Conservation (phyloP, 2,797 vertebrate species). For the Meriones psammophilus region DNA sequence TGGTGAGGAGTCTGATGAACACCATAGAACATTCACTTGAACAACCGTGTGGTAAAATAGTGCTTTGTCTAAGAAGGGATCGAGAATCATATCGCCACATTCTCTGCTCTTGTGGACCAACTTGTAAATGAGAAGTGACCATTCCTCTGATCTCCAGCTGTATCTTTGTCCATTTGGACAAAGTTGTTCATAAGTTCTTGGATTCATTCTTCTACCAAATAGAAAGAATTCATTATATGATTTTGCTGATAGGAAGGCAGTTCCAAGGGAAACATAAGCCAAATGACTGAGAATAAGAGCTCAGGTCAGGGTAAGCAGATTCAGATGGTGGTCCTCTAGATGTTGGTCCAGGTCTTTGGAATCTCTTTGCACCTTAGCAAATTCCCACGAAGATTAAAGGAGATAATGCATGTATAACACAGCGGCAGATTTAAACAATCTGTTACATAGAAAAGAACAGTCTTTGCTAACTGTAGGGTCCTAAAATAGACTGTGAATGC, state of each 20-base stretch:
- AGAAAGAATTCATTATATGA: background rate
- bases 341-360: constrained; percentile 11
- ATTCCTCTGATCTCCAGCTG: background rate
- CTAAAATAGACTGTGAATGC: constrained; percentile 32
- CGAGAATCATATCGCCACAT: background rate
- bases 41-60: constrained; percentile 12
- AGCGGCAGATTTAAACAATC: constrained; percentile 3
- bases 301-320: background rate
- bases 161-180: background rate
- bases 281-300: background rate
- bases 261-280: background rate
- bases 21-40: constrained; percentile 1
- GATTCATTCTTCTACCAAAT: constrained; percentile 54
- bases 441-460: constrained; percentile 46
- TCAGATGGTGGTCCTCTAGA: background rate
- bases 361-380: background rate
- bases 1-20: background rate
- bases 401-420: background rate
- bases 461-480: constrained; percentile 25
- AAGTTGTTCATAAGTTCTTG: constrained; percentile 45
- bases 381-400: constrained; percentile 31
- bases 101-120: background rate
- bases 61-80: constrained; percentile 11
- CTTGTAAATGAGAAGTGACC: background rate
- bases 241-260: constrained; percentile 39